Evolutionary conservation across 2,797 vertebrate genomes (phyloP).

Genomic region (Galago senegalensis): DNA sequence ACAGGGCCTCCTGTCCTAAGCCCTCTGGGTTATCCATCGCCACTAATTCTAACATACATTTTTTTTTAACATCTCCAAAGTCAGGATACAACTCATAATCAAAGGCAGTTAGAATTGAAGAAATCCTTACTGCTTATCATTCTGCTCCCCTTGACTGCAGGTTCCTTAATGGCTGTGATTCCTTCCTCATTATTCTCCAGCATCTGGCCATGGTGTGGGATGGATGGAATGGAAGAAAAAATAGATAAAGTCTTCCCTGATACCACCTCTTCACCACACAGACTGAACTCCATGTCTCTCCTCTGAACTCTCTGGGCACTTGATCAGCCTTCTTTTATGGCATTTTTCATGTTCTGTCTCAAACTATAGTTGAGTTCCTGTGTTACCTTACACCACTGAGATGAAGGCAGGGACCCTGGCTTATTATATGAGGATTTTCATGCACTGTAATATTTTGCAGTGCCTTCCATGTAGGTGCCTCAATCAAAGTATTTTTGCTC

Average conservation of each 20-base stretch:
- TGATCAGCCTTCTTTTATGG: neutral
- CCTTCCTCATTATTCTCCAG: neutral
- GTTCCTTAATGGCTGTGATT: neutral
- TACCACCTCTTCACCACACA: neutral
- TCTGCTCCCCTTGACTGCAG: neutral
- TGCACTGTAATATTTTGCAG: neutral
- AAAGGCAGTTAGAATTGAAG: neutral
- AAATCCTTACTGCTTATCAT: neutral
- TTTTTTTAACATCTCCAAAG: slow-evolving; percentile 40
- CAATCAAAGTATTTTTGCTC: neutral
- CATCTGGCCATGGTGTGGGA: neutral
- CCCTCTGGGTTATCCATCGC: neutral
- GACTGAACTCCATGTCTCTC: neutral
- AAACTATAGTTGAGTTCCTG: neutral
- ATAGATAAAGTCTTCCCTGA: neutral
- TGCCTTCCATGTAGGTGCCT: neutral
- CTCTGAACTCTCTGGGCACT: neutral
- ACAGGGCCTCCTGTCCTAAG: neutral
- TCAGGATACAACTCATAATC: neutral
- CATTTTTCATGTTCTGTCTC: neutral
- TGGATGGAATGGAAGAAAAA: neutral
- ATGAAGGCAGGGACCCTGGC: neutral
- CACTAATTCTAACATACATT: slow-evolving; percentile 39
- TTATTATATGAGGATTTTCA: neutral
- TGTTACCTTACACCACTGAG: neutral